A percentile compares a stretch with the other conserved stretches of the same genome.
Evolutionary conservation across 2,113 vertebrate genomes (phyloP).

Genomic region (Sakesphorus luctuosus): DNA sequence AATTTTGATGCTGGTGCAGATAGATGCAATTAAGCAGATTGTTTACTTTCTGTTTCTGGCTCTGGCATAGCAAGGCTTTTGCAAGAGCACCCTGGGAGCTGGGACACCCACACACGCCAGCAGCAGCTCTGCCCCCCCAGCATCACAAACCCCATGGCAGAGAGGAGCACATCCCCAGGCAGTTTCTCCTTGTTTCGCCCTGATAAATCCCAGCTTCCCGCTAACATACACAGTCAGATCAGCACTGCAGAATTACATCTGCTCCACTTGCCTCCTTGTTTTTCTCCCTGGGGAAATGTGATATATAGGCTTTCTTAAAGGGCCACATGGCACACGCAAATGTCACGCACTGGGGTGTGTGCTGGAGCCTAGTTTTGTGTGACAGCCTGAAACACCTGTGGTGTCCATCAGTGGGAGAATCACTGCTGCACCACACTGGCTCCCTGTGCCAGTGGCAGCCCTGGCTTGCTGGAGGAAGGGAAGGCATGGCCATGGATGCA

Average conservation of each 20-base stretch:
- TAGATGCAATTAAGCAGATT: not conserved
- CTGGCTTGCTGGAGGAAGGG: too few relatives aligned
- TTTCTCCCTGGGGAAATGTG: not conserved
- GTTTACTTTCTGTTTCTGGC: not conserved
- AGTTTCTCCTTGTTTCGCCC: not conserved
- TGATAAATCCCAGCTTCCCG: not conserved
- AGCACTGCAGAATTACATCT: not conserved
- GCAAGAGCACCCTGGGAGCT: not conserved
- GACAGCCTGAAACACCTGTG: fast-evolving
- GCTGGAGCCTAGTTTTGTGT: fast-evolving
- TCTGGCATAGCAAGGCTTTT: not conserved
- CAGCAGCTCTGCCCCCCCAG: not conserved
- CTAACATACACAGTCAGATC: not conserved
- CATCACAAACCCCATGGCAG: fast-evolving
- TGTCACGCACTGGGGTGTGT: fast-evolving
- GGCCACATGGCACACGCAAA: not conserved
- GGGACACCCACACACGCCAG: not conserved
- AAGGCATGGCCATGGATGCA: fast-evolving
- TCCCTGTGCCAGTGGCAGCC: not conserved
- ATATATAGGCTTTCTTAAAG: not conserved
- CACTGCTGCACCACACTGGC: fast-evolving
- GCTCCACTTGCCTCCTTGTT: not conserved
- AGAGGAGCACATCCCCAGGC: not conserved
- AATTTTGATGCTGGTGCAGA: not conserved
- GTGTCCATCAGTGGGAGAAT: fast-evolving